Conservation (phyloP, 2,113 vertebrate species). For the Oncorhynchus kisutch region DNA sequence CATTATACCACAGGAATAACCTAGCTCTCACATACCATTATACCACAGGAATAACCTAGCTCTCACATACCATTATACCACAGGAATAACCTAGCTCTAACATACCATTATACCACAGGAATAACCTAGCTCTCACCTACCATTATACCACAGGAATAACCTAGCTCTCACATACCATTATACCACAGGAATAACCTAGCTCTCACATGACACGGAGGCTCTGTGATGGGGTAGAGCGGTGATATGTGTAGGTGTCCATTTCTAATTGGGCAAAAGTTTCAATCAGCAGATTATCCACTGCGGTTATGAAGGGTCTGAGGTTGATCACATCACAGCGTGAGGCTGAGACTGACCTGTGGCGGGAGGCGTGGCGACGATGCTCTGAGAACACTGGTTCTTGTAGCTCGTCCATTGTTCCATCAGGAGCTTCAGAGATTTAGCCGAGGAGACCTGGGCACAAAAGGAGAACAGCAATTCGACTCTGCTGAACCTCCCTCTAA, state of each 20-base stretch:
- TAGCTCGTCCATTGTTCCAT: constrained; percentile 74
- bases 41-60: too few species aligned
- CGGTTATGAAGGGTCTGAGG: background rate
- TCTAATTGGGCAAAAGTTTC: too few species aligned
- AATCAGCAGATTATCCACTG: background rate
- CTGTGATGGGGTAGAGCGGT: too few species aligned
- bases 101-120: too few species aligned
- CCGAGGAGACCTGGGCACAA: constrained; percentile 57
- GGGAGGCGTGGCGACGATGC: constrained; percentile 49
- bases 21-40: too few species aligned
- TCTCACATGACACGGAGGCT: background rate
- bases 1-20: too few species aligned
- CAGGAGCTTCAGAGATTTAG: constrained; percentile 66
- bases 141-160: too few species aligned
- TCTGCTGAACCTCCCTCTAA: background rate
- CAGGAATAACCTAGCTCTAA: too few species aligned
- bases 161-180: background rate
- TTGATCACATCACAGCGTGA: background rate
- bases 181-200: background rate
- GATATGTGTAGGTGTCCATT: too few species aligned
- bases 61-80: background rate
- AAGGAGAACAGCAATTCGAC: too few species aligned
- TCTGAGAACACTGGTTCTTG: constrained; percentile 68
- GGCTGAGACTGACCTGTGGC: constrained; percentile 57
- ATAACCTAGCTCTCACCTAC: too few species aligned